Evolutionary conservation across 2,888 invertebrate species (phyloP), one percentile per base, ranked within the genome.

Genomic region (Hymenopus coronatus): DNA sequence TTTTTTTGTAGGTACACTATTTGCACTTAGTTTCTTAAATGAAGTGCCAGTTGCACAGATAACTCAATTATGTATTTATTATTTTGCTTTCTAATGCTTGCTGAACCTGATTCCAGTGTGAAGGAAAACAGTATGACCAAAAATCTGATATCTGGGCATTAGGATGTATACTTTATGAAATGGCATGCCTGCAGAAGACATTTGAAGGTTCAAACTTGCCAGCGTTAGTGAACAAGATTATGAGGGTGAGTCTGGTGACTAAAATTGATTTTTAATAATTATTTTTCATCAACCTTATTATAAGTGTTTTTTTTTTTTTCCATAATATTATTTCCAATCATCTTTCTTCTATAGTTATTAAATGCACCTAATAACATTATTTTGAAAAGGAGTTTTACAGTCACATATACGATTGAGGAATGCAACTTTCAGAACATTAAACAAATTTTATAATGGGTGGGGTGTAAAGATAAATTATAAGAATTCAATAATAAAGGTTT

Each of bases 71-170:
- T 40, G 9, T 40, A 40, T 12, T 40, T 6, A 9, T 40, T 9
- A 7, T 40, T 40, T 6, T 40, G 9, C 1, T 40, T 40, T 40
- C 9, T 40, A 12, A 40, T 40, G 6, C 40, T 7, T 33, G 8
- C 33, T 8, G 8, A 33, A 33, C 33, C 9, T 40, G 84, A 91
- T 92, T 93, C 90, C 92, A 96, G 96, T 97, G 96, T 92, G 96
- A 96, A 93, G 96, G 96, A 7, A 96, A 96, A 91, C 94, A 96
- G 85, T 97, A 97, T 92, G 96, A 96, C 92, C 95, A 96, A 91
- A 97, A 97, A 92, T 96, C 96, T 81, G 97, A 97, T 92, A 95
- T 97, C 90, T 97, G 97, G 97, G 96, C 97, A 0, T 92, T 97
- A 89, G 96, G 96, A 25, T 97, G 97, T 92, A 96, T 97, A 91